Evolutionary conservation across 2,888 invertebrate genomes (phyloP), one percentile per base, ranked within the genome.

Genomic region (Plagodis dolabraria): DNA sequence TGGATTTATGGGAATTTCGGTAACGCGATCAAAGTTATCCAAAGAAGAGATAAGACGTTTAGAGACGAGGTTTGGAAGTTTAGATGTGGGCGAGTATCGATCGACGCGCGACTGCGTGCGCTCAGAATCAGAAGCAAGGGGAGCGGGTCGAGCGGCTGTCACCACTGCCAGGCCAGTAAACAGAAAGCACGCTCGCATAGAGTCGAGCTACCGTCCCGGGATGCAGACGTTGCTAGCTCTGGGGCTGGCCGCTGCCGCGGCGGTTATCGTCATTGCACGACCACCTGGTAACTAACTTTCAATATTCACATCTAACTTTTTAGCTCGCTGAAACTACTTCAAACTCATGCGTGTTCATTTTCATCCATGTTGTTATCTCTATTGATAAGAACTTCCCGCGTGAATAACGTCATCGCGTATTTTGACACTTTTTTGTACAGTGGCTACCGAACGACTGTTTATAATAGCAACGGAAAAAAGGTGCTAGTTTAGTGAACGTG

Each of bases 61-160:
- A 53, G 35, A 54, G 58, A 64, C 68, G 62, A 50, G 60, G 68
- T 55, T 77, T 74, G 62, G 65, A 67, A 70, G 72, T 76, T 80
- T 82, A 76, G 70, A 87, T 88, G 89, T 91, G 88, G 90, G 90
- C 84, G 89, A 81, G 71, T 90, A 91, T 91, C 89, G 90, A 91
- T 91, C 88, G 86, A 77, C 84, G 89, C 89, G 77, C 78, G 70
- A 60, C 63, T 69, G 76, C 80, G 78, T 85, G 87, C 87, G 85
- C 81, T 65, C 60, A 49, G 40, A 36, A 40, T 8, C 48, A 58
- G 59, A 57, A 63, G 62, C 64, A 54, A 63, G 53, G 63, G 62
- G 60, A 60, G 62, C 65, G 66, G 45, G 47, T 42, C 49, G 58
- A 33, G 61, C 55, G 55, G 42, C 53, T 61, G 40, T 64, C 70